phyloP scores from a whole-genome alignment of 2,113 vertebrate genomes.

The Actenoides lindsayi region DNA sequence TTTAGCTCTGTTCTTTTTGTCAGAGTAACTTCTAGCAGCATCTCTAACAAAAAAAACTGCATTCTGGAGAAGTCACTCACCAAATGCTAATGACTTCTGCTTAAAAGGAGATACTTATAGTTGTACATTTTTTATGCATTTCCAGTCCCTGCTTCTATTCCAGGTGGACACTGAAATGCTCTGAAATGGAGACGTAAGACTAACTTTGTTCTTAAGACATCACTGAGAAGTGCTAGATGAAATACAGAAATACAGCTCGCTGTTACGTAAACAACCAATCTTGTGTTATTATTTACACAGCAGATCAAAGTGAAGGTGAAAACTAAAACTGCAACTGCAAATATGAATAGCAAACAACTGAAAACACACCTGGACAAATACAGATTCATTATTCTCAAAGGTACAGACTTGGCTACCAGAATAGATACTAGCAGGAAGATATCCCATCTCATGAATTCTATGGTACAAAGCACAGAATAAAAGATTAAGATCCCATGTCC shows the following conservation, averaged over 20 bases:
- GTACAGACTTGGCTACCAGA: neutral
- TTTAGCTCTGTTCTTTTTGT: neutral
- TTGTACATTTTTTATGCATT: neutral
- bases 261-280: neutral
- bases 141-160: neutral
- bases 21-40: neutral
- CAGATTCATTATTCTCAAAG: neutral
- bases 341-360: neutral
- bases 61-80: neutral
- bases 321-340: slow-evolving; percentile 4
- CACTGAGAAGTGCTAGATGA: neutral
- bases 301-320: neutral
- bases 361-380: neutral
- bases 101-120: neutral
- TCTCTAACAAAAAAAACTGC: neutral
- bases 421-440: neutral
- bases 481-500: neutral
- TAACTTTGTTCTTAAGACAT: neutral
- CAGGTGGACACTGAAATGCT: neutral
- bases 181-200: neutral
- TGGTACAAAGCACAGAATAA: neutral
- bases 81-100: neutral
- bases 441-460: neutral
- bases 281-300: neutral
- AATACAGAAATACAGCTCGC: neutral